Evolutionary conservation across 2,113 vertebrate species (phyloP).

Genomic region (Pseudolaguvia tuberculata): DNA sequence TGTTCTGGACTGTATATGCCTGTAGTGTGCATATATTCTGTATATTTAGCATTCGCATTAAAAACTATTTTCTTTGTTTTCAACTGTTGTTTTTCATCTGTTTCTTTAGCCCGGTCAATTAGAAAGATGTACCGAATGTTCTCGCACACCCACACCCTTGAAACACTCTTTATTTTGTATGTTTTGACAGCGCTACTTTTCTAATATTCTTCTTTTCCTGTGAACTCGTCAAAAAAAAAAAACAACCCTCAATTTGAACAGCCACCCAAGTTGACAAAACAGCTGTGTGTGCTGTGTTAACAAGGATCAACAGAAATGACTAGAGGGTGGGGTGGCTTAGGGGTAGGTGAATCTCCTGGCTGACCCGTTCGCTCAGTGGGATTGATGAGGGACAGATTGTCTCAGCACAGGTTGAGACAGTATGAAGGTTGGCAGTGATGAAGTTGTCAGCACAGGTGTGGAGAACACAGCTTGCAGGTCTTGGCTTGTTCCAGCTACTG

Average conservation of each 20-base stretch:
- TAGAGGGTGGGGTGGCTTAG: neutral
- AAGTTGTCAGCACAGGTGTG: constrained; percentile 27
- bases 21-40: no score
- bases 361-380: neutral
- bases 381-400: constrained; percentile 28
- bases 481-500: neutral
- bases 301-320: constrained; percentile 11
- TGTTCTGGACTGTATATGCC: neutral
- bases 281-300: constrained; percentile 16
- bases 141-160: neutral
- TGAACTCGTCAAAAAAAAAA: neutral
- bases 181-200: neutral
- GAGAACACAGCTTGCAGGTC: neutral
- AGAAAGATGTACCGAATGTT: neutral
- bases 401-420: constrained; percentile 22
- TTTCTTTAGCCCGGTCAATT: no score
- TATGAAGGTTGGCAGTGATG: neutral
- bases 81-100: no score
- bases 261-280: constrained; percentile 33
- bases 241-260: neutral
- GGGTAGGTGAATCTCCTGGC: neutral
- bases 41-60: neutral
- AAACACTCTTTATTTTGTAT: neutral
- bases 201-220: neutral
- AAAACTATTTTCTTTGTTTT: neutral